Evolutionary conservation across 2,888 invertebrate genomes (phyloP), one percentile per base, ranked within the genome.

Genomic region (Hermaeophaga mercurialis): DNA sequence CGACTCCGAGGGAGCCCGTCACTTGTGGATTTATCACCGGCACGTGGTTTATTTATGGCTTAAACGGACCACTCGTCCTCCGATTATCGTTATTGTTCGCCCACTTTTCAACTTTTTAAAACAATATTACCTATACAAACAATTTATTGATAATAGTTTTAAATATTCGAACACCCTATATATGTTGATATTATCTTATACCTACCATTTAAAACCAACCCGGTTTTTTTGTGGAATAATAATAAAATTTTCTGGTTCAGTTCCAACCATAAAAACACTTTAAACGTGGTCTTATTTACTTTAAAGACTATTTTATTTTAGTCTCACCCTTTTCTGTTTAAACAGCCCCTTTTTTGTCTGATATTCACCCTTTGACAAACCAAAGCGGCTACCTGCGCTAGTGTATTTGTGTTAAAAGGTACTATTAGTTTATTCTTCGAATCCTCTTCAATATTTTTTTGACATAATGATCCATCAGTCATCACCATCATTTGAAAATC

Each of bases 21-120:
- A 66, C 70, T 65, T 55, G 59, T 62, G 63, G 69, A 70, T 69
- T 70, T 70, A 70, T 68, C 56, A 63, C 64, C 65, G 57, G 47
- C 59, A 48, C 58, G 58, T 52, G 33, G 64, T 62, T 63, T 68
- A 66, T 69, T 68, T 67, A 66, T 66, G 57, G 65, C 56, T 47
- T 46, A 58, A 55, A 59, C 56, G 55, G 26, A 34, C 47, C 45
- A 45, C 31, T 26, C 38, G 50, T 54, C 56, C 52, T 52, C 56
- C 55, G 43, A 46, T 46, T 18, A 12, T 39, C 19, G 39, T 34
- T 46, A 31, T 47, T 47, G 9, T 11, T 33, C 43, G n/a, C n/a
- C n/a, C n/a, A n/a, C n/a, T n/a, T n/a, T n/a, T n/a, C n/a, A n/a
- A n/a, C n/a, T n/a, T n/a, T n/a, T n/a, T n/a, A n/a, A n/a, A n/a